Base-by-base conservation (phyloP, 2,113 vertebrate genomes). In the Lathamus discolor region DNA sequence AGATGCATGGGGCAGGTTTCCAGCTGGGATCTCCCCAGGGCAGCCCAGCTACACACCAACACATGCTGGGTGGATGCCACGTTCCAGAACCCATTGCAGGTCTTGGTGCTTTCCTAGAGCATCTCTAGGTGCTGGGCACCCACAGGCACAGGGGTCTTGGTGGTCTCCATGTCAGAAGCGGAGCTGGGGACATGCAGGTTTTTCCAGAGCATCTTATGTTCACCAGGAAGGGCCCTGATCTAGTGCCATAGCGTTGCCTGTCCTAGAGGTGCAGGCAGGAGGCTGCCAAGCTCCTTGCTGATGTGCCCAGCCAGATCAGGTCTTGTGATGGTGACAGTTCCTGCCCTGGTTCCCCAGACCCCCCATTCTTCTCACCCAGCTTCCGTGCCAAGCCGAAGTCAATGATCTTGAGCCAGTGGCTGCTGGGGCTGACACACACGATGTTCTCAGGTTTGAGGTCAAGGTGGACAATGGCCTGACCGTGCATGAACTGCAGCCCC, bases 381-480 rank as follows among this genome's bases (percentile, higher is more conserved):
- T 97, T 98, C 63, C 84, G 96, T 0, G 98, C 98, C 97, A 99
- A 61, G 66, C 98, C 99, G 1, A 99, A 99, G 98, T 99, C 99
- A 0, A 99, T 98, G 95, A 99, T 99, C 97, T 99, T 99, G 89
- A 99, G 79, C 48, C 76, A 66, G 10, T 98, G 98, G 39, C 98
- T 98, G 5, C 92, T 27, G 0, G 96, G 94, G 83, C 98, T 98
- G 95, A 99, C 87, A 0, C 99, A 99, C 49, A 99, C 97, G 0
- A 99, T 98, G 98, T 99, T 99, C 95, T 99, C 99, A 0, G 99
- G 99, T 78, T 99, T 99, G 88, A 99, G 98, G 94, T 99, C 99
- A 4, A 99, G 97, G 95, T 99, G 99, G 67, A 99, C 70, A 0
- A 99, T 90, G 7, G 95, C 97, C 97, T 98, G 98, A 86, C 95